These are phyloP conservation scores for Sorex maritimensis DNA, from an alignment of 2,797 vertebrate species.

Conservation along the genomic window DNA sequence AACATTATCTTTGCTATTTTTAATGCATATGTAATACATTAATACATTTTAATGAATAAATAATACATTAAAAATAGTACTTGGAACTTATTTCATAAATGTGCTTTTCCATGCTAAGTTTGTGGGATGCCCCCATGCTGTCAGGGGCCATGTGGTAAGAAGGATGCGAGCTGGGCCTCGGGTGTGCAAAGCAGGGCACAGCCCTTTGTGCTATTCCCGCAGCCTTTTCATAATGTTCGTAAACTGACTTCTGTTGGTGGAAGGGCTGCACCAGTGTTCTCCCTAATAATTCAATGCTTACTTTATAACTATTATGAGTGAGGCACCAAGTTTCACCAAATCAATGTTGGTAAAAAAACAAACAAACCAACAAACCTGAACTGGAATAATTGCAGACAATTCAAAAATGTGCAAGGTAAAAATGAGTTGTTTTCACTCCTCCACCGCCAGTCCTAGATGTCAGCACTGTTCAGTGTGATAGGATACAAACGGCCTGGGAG, in stretches of 20 bases:
- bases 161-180: too few relatives aligned
- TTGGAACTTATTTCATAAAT: too few relatives aligned
- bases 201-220: background rate
- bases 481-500: background rate
- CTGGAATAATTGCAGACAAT: constrained; percentile 2
- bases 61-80: background rate
- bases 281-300: background rate
- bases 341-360: background rate
- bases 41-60: background rate
- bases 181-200: too few relatives aligned
- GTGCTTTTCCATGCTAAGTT: too few relatives aligned
- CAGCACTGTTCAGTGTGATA: background rate
- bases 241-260: background rate
- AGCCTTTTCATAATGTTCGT: constrained; percentile 23
- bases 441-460: background rate
- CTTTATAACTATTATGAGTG: background rate
- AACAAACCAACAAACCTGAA: background rate
- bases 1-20: constrained; percentile 3
- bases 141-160: too few relatives aligned
- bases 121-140: too few relatives aligned
- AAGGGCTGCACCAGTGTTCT: background rate
- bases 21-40: background rate
- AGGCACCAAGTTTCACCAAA: background rate
- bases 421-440: background rate
- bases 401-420: background rate